Conservation (phyloP, 1,140 invertebrate genomes). For the Drosophila mauritiana region DNA sequence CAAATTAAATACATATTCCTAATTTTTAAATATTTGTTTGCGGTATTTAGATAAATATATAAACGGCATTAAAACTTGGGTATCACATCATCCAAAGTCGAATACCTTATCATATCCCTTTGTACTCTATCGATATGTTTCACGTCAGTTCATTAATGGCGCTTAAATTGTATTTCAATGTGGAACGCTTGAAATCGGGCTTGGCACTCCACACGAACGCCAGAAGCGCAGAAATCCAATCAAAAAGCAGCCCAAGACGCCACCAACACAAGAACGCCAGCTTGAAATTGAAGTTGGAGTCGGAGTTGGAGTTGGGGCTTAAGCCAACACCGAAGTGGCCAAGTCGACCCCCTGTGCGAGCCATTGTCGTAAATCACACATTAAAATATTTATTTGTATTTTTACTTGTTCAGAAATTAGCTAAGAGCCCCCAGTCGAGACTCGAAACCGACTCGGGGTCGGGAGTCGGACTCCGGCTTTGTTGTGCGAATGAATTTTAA, state of each 20-base stretch:
- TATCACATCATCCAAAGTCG: too few species aligned
- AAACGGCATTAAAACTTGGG: too few species aligned
- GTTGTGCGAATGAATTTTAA: slow-evolving; percentile 84
- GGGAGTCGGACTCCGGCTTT: slow-evolving; percentile 46
- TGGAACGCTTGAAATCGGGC: slow-evolving; percentile 19
- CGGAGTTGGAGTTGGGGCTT: slow-evolving; percentile 12
- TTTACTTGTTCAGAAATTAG: slow-evolving; percentile 84
- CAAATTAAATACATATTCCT: slow-evolving; percentile 32
- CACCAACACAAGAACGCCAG: slow-evolving; percentile 30
- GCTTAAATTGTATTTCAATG: slow-evolving; percentile 79
- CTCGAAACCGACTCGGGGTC: slow-evolving; percentile 17
- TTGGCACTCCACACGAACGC: slow-evolving; percentile 52
- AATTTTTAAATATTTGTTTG: background rate
- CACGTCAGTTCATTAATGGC: slow-evolving; percentile 73
- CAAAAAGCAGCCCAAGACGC: slow-evolving; percentile 74
- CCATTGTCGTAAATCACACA: slow-evolving; percentile 85
- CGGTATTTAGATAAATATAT: too few species aligned
- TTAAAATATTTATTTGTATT: slow-evolving; percentile 85
- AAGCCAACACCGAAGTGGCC: slow-evolving; percentile 10
- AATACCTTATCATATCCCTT: background rate
- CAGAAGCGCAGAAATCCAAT: slow-evolving; percentile 84
- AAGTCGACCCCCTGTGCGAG: slow-evolving; percentile 75
- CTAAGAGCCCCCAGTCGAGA: slow-evolving; percentile 70
- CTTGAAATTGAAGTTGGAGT: slow-evolving; percentile 1
- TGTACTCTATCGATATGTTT: background rate